Percentiles rank a stretch among this genome's conserved stretches.
Conservation (phyloP, 1,140 invertebrate species). For the honey bee (Apis mellifera) region DNA sequence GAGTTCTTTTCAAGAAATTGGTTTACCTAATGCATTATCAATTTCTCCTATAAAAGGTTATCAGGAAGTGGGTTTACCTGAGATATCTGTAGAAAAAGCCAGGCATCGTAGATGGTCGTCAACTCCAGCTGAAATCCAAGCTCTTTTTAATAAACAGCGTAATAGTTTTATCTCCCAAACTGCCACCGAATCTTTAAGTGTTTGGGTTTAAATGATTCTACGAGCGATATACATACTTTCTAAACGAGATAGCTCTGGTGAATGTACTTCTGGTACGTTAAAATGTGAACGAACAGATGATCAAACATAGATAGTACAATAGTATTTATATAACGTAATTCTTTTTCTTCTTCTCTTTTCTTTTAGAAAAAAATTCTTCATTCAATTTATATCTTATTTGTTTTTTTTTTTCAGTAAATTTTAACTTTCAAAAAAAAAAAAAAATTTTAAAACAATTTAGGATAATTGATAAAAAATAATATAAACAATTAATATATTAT, state of each 20-base stretch:
- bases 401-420: not conserved
- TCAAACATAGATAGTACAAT: not conserved
- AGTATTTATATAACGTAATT: not conserved
- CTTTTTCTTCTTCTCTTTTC: not conserved
- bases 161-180: slow-evolving; percentile 68
- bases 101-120: slow-evolving; percentile 79
- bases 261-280: not conserved
- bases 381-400: not conserved
- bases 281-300: not conserved
- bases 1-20: slow-evolving; percentile 90
- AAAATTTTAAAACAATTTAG: not conserved
- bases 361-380: not conserved
- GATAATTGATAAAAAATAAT: not conserved
- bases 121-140: slow-evolving; percentile 75
- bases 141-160: slow-evolving; percentile 74
- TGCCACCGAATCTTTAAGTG: slow-evolving; percentile 74
- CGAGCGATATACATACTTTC: not conserved
- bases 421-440: not conserved
- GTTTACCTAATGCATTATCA: slow-evolving; percentile 81
- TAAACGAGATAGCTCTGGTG: not conserved
- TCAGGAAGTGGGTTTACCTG: slow-evolving; percentile 77
- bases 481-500: not conserved
- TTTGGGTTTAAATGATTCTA: slow-evolving; percentile 74
- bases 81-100: slow-evolving; percentile 71
- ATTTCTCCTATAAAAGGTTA: slow-evolving; percentile 72